These are phyloP conservation scores for Tortrix viridana DNA, from an alignment of 2,888 invertebrate species.

Conservation along the genomic window DNA sequence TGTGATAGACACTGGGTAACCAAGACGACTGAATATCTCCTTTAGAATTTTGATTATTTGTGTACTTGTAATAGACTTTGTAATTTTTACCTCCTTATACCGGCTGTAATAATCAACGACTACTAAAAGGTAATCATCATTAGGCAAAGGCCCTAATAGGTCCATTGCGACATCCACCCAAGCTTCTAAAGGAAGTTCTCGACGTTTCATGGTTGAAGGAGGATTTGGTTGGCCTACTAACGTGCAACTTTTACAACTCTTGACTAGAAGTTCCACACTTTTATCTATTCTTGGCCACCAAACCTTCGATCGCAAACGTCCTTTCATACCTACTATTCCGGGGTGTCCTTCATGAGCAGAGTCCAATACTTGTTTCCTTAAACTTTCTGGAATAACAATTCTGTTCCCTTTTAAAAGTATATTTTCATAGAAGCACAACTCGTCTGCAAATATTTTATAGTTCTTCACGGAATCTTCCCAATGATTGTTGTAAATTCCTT, in stretches of 20 bases:
- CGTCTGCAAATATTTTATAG: slow-evolving; percentile 23
- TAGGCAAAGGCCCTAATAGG: slow-evolving; percentile 43
- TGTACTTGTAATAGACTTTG: no score
- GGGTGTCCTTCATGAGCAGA: slow-evolving; percentile 49
- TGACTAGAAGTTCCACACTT: slow-evolving; percentile 22
- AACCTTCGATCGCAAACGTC: background rate
- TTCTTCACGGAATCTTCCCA: slow-evolving; percentile 23
- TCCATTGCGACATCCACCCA: slow-evolving; percentile 48
- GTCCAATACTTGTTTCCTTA: slow-evolving; percentile 37
- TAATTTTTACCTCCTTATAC: no score
- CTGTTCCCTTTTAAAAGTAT: slow-evolving; percentile 12
- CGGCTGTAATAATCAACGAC: slow-evolving; percentile 38
- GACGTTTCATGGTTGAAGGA: slow-evolving; percentile 42
- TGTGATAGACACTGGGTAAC: no score
- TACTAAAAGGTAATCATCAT: slow-evolving; percentile 19
- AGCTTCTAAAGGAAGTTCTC: slow-evolving; percentile 41
- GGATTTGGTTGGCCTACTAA: slow-evolving; percentile 38
- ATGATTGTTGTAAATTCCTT: slow-evolving; percentile 10
- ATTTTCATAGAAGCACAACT: slow-evolving; percentile 22
- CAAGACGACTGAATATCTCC: no score
- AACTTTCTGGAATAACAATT: slow-evolving; percentile 16
- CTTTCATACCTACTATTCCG: slow-evolving; percentile 40
- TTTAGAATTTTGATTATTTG: no score
- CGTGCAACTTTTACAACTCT: slow-evolving; percentile 40
- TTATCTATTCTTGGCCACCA: slow-evolving; percentile 38